Conservation (phyloP, 2,888 invertebrate genomes). For the Lordiphosa fenestrarum region DNA sequence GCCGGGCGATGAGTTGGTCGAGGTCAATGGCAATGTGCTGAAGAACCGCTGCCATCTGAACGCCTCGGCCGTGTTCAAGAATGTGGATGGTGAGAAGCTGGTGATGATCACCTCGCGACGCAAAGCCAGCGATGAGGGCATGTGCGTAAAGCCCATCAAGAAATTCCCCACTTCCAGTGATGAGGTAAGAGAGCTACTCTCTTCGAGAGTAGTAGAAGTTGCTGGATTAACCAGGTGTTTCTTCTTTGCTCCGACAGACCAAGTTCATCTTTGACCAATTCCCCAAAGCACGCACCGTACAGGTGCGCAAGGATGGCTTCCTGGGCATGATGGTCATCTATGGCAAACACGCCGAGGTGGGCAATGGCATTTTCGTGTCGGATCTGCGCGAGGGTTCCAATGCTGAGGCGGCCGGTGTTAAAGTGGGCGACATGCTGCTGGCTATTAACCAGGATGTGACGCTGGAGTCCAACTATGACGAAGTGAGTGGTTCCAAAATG, state of each 20-base stretch:
- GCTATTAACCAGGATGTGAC: constrained; percentile 96
- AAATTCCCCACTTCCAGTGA: constrained; percentile 92
- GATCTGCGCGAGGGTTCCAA: constrained; percentile 95
- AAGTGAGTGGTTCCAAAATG: constrained; percentile 81
- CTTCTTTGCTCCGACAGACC: constrained; percentile 50
- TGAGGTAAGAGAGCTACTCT: constrained; percentile 83
- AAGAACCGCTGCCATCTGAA: constrained; percentile 97
- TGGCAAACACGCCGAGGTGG: constrained; percentile 94
- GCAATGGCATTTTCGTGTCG: constrained; percentile 95
- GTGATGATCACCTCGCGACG: constrained; percentile 85
- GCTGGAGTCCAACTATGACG: constrained; percentile 92
- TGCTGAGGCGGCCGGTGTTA: constrained; percentile 93
- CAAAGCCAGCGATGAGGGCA: constrained; percentile 82
- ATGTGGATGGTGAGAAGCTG: constrained; percentile 89
- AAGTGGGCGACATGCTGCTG: constrained; percentile 98
- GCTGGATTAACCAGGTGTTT: neutral
- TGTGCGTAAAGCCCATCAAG: constrained; percentile 93
- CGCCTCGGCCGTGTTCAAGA: constrained; percentile 97
- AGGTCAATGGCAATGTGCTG: constrained; percentile 96
- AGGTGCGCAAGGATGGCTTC: constrained; percentile 89
- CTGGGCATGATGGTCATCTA: constrained; percentile 97
- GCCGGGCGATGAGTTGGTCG: constrained; percentile 96
- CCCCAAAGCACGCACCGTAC: constrained; percentile 85
- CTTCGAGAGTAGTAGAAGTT: no score
- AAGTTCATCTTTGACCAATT: constrained; percentile 78